Conservation (phyloP, 2,797 vertebrate genomes). For the Brotula barbata region DNA sequence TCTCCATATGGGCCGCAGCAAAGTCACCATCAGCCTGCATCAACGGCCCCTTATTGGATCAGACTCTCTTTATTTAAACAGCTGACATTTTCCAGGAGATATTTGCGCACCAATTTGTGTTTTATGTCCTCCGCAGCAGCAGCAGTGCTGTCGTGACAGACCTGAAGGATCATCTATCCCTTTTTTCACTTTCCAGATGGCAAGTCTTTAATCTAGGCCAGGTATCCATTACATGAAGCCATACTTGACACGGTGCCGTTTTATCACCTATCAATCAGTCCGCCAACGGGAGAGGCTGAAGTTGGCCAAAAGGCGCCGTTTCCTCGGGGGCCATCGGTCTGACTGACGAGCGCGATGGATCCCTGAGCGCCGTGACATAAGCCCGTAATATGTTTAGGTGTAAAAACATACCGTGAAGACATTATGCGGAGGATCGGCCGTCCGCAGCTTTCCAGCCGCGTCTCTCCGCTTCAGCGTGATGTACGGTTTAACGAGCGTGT, state of each 20-base stretch:
- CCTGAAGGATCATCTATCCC: constrained; percentile 53
- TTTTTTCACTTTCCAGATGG: constrained; percentile 56
- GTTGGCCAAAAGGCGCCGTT: constrained; percentile 33
- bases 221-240: constrained; percentile 61
- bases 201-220: constrained; percentile 59
- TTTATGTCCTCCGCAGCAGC: constrained; percentile 54
- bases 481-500: constrained; percentile 41
- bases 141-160: constrained; percentile 25
- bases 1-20: constrained; percentile 9
- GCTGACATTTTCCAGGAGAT: constrained; percentile 60
- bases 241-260: constrained; percentile 60
- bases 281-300: constrained; percentile 34
- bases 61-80: constrained; percentile 48
- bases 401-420: constrained; percentile 48
- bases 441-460: constrained; percentile 21
- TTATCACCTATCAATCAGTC: constrained; percentile 62
- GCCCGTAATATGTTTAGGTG: constrained; percentile 42
- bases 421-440: constrained; percentile 52
- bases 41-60: constrained; percentile 39
- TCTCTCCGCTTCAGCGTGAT: constrained; percentile 36
- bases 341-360: constrained; percentile 59
- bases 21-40: constrained; percentile 20
- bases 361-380: constrained; percentile 26
- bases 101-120: constrained; percentile 65
- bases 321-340: constrained; percentile 50